These are phyloP conservation scores for Stomatorhinus ivindoensis DNA, from an alignment of 2,113 vertebrate genomes.

Conservation along the genomic window DNA sequence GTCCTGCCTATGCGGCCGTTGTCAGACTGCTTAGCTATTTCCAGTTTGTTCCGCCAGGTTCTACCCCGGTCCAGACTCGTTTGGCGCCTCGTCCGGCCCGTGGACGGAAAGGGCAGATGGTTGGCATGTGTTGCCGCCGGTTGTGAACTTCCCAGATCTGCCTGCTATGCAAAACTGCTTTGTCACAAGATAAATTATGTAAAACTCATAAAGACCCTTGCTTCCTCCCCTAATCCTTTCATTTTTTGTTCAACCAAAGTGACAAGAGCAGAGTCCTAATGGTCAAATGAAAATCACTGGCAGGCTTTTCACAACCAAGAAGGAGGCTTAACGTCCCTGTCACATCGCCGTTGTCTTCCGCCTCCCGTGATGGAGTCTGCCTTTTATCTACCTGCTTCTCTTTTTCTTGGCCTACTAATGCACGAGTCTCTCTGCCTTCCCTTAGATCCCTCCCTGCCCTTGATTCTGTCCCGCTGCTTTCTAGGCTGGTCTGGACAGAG, in stretches of 20 bases:
- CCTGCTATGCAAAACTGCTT: not conserved
- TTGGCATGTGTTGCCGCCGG: not conserved
- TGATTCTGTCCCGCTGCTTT: not conserved
- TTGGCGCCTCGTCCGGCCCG: not conserved
- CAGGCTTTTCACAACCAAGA: not conserved
- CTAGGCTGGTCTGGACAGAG: not conserved
- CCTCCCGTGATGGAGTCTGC: not conserved
- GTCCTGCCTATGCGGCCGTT: not conserved
- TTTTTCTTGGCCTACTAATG: not conserved
- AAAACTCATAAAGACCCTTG: not conserved
- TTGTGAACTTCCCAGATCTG: not conserved
- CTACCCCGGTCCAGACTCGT: not conserved
- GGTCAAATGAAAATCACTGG: not conserved
- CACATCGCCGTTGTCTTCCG: not conserved
- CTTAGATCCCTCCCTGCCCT: conserved; percentile 9
- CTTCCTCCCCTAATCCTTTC: not conserved
- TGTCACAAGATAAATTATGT: not conserved
- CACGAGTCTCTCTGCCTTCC: not conserved
- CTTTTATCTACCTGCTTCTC: not conserved
- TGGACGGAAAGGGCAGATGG: not conserved
- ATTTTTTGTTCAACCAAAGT: not conserved
- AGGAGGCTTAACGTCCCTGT: not conserved
- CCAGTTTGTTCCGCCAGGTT: not conserved
- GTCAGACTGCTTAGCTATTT: not conserved
- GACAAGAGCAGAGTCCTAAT: not conserved